Evolutionary conservation across 2,888 invertebrate genomes (phyloP), one percentile per base, ranked within the genome.

Genomic region (Tipula vernalis): DNA sequence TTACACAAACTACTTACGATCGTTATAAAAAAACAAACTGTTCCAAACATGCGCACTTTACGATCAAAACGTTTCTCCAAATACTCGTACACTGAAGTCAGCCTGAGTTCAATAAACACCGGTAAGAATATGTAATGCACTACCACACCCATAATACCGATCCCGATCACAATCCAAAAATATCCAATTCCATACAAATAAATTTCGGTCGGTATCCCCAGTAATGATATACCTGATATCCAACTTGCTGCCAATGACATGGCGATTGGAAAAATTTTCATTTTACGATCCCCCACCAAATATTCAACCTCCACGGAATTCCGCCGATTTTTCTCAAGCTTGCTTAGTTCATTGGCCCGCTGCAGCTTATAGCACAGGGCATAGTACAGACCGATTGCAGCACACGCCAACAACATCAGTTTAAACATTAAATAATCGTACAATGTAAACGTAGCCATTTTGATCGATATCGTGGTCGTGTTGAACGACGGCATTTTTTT

Each of bases 41-140:
- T 39, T 84, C 84, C 84, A n/a, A 84, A 84, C 5, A 84, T n/a
- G n/a, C 84, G 36, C 15, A 41, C 41, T 84, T 84, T 84, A 5
- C 41, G 36, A 41, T 84, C 84, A 39, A 84, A 84, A 8, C 84
- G 84, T 36, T n/a, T 15, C 39, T 84, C 84, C 36, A 84, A 15
- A n/a, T 84, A 84, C 13, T 84, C 84, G 10, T 84, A 84, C 15
- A 84, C 41, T 5, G 84, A 84, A 5, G 84, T 84, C 6, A 84
- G 41, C 28, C 18, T 3, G n/a, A 84, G 41, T 39, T 84, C 84
- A 84, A 84, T 41, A n/a, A 84, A 84, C 2, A 84, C 84, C 3
- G 84, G 84, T 39, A 84, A 39, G 39, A 84, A 84, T n/a, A 84
- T n/a, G 41, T 15, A 84, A 84, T 84, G 84, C 41, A 84, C 84